phyloP scores from a whole-genome alignment of 2,888 invertebrate genomes.

The Rhamnusium bicolor region DNA sequence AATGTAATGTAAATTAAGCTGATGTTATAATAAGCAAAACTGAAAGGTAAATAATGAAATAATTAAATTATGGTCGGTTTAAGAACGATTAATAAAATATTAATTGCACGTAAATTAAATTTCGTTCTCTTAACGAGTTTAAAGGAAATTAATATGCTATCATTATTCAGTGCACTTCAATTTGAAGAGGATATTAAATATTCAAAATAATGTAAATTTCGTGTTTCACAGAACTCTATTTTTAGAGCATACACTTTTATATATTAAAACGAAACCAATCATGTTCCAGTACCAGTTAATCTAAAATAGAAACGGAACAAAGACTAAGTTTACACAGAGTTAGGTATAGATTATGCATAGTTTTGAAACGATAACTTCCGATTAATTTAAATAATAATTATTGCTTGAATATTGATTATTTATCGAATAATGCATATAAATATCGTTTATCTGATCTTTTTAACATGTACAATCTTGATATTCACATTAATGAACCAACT shows the following conservation, averaged over 20 bases:
- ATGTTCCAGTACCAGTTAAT: too few relatives aligned
- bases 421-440: too few relatives aligned
- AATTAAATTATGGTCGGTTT: not conserved
- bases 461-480: too few relatives aligned
- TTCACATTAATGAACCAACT: too few relatives aligned
- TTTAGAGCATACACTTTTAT: not conserved
- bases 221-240: not conserved
- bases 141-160: not conserved
- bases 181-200: not conserved
- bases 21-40: not conserved
- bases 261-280: not conserved
- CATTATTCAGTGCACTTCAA: not conserved
- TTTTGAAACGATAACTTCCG: too few relatives aligned
- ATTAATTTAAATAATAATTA: too few relatives aligned
- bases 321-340: too few relatives aligned
- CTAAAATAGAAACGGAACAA: too few relatives aligned
- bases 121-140: not conserved
- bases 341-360: too few relatives aligned
- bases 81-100: not conserved
- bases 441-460: too few relatives aligned
- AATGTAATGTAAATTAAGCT: too few relatives aligned
- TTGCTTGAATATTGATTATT: too few relatives aligned
- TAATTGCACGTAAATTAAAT: not conserved
- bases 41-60: not conserved
- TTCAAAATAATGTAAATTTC: not conserved